Conservation (phyloP, 2,888 invertebrate species). For the Biston betularia region DNA sequence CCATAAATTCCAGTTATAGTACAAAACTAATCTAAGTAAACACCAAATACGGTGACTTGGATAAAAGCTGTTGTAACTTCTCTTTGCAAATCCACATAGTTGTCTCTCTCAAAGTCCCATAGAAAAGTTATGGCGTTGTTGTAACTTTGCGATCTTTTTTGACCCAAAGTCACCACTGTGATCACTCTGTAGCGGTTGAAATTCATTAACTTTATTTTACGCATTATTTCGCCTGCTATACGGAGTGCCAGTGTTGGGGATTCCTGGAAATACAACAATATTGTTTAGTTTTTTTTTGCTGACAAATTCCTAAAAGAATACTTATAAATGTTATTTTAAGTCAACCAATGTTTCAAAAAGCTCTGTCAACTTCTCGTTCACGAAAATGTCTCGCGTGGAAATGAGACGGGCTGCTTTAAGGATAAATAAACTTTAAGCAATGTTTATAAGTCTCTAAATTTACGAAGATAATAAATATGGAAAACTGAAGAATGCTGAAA, state of each 20-base stretch:
- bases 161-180: conserved; percentile 67
- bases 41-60: conserved; percentile 72
- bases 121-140: conserved; percentile 73
- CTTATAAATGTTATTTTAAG: no score
- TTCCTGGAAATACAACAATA: conserved; percentile 3
- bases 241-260: conserved; percentile 61
- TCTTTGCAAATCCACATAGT: conserved; percentile 58
- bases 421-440: no score
- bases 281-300: no score
- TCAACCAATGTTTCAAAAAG: no score
- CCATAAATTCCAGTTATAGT: background rate
- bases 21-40: conserved; percentile 65
- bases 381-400: no score
- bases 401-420: no score
- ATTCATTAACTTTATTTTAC: conserved; percentile 58
- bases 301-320: no score
- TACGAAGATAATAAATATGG: no score
- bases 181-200: conserved; percentile 73
- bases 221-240: conserved; percentile 69
- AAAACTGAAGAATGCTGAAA: no score
- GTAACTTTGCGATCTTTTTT: conserved; percentile 73
- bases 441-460: no score
- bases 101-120: conserved; percentile 71
- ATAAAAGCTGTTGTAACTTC: conserved; percentile 64
- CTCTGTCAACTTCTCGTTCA: no score